These are phyloP conservation scores for Ectropis crepuscularia DNA, from an alignment of 2,888 invertebrate genomes.

Conservation along the genomic window DNA sequence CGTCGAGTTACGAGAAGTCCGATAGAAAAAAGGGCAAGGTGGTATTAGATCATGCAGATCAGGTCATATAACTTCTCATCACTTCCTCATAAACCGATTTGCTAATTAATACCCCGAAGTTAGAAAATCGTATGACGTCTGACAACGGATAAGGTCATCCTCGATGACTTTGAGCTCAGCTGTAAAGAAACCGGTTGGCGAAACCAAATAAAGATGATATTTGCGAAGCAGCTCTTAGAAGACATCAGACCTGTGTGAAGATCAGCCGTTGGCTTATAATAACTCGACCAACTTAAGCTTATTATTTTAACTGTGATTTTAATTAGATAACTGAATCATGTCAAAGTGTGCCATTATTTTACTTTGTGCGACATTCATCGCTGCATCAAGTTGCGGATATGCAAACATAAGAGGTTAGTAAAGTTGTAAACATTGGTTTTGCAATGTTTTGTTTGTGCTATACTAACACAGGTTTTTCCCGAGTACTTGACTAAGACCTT, in stretches of 20 bases:
- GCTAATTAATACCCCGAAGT: slow-evolving; percentile 6
- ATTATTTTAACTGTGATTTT: not conserved
- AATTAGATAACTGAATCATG: slow-evolving; percentile 33
- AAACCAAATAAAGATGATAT: slow-evolving; percentile 27
- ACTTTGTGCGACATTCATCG: slow-evolving; percentile 37
- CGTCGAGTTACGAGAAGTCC: no score
- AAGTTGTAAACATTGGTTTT: slow-evolving; percentile 28
- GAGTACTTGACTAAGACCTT: not conserved
- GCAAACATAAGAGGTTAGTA: slow-evolving; percentile 49
- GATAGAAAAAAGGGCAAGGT: no score
- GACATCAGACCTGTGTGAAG: slow-evolving; percentile 18
- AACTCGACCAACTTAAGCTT: not conserved
- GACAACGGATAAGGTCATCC: slow-evolving; percentile 29
- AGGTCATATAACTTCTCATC: no score
- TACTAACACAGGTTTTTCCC: slow-evolving; percentile 23
- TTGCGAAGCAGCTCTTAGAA: slow-evolving; percentile 21
- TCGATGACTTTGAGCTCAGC: slow-evolving; percentile 28
- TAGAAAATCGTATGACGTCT: slow-evolving; percentile 31
- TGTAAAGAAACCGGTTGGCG: slow-evolving; percentile 37
- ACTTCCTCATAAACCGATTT: not conserved
- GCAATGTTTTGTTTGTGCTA: slow-evolving; percentile 14
- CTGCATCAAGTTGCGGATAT: slow-evolving; percentile 39
- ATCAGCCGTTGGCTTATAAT: slow-evolving; percentile 13
- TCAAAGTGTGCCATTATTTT: slow-evolving; percentile 31
- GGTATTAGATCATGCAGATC: no score